Conservation (phyloP, 2,797 vertebrate species). For the Anguilla anguilla region DNA sequence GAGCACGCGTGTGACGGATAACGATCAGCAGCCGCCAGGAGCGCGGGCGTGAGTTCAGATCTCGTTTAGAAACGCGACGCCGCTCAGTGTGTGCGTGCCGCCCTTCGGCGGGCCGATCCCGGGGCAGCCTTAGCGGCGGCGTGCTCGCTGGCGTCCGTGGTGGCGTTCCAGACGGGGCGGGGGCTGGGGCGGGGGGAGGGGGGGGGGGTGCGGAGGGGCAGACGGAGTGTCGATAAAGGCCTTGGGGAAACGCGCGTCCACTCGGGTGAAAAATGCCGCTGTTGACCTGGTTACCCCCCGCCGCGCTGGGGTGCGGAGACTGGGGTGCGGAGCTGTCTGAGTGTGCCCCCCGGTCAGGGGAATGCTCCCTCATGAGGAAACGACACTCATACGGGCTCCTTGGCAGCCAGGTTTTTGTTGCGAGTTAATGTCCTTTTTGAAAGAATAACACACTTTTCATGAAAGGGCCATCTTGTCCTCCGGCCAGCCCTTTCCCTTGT, state of each 20-base stretch:
- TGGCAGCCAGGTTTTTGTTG: conserved; percentile 58
- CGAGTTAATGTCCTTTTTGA: conserved; percentile 62
- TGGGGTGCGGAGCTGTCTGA: conserved; percentile 53
- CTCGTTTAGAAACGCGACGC: neutral
- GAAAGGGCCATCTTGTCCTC: conserved; percentile 8
- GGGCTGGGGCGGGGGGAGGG: neutral
- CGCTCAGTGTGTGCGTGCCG: neutral
- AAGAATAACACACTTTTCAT: conserved; percentile 54
- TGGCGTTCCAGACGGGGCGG: neutral
- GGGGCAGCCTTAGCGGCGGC: neutral
- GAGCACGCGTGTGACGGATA: conserved; percentile 21
- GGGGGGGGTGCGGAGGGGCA: conserved; percentile 53
- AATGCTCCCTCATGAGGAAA: conserved; percentile 73
- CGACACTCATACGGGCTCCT: conserved; percentile 69
- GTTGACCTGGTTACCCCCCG: conserved; percentile 63
- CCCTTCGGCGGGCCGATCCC: neutral
- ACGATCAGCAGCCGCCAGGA: neutral
- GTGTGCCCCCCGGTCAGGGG: conserved; percentile 70
- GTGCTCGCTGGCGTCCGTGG: neutral
- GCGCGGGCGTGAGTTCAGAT: neutral
- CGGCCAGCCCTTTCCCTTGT: neutral
- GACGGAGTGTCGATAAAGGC: conserved; percentile 67
- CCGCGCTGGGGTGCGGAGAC: conserved; percentile 26
- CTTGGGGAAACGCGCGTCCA: conserved; percentile 61
- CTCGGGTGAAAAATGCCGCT: conserved; percentile 71